Conservation (phyloP, 2,113 vertebrate species). For the Mirza zaza region DNA sequence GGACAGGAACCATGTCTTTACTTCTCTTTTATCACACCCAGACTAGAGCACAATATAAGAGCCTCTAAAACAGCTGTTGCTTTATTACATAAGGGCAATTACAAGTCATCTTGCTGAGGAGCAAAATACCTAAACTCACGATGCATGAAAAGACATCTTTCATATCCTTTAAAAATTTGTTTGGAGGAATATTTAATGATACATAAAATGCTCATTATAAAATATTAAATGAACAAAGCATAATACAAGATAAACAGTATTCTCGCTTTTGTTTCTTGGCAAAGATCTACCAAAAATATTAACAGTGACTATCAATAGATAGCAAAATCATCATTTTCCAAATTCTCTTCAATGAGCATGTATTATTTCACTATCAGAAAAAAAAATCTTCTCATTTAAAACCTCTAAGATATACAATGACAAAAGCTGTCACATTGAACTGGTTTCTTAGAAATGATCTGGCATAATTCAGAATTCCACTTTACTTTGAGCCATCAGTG, state of each 20-base stretch:
- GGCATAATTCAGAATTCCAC: conserved; percentile 28
- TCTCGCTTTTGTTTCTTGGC: neutral
- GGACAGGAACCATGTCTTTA: neutral
- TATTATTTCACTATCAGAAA: conserved; percentile 8
- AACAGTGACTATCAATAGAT: neutral
- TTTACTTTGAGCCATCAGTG: conserved; percentile 19
- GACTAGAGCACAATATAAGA: neutral
- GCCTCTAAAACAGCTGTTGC: neutral
- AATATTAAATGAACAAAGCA: neutral
- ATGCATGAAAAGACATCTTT: neutral
- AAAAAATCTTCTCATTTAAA: neutral
- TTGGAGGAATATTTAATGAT: conserved; percentile 5
- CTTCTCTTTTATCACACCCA: neutral
- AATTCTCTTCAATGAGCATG: neutral
- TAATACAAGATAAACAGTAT: neutral
- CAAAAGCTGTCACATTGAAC: neutral
- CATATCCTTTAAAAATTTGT: neutral
- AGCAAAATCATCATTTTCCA: conserved; percentile 31
- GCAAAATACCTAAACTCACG: neutral
- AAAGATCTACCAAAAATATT: conserved; percentile 27
- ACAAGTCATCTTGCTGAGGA: neutral
- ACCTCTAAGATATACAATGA: neutral
- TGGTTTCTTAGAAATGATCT: conserved; percentile 25
- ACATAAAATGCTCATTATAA: neutral
- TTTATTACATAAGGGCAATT: neutral